phyloP scores from a whole-genome alignment of 1,140 invertebrate species.

The Dinoponera quadriceps region DNA sequence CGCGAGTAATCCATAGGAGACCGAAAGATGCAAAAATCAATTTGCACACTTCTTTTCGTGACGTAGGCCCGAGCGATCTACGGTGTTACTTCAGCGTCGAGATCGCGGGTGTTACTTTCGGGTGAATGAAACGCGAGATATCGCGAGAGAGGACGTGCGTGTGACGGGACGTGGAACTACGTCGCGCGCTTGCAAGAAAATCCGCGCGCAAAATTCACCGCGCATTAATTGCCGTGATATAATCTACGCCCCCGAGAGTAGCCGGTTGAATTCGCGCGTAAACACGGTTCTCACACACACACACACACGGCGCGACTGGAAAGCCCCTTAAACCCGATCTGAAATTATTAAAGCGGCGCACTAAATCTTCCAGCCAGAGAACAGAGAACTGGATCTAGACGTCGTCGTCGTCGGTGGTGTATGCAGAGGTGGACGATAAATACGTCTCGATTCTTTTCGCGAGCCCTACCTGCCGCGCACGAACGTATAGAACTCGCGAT shows the following conservation, averaged over 20 bases:
- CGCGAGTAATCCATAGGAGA: no score
- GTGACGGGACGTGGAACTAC: background rate
- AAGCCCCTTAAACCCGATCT: slow-evolving; percentile 39
- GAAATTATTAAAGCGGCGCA: slow-evolving; percentile 36
- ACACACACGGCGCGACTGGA: background rate
- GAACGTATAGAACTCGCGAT: background rate
- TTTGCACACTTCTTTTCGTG: no score
- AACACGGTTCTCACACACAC: slow-evolving; percentile 8
- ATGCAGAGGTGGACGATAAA: slow-evolving; percentile 46
- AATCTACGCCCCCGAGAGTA: background rate
- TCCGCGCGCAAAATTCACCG: slow-evolving; percentile 2
- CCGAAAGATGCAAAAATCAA: no score
- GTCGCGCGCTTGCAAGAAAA: background rate
- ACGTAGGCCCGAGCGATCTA: no score
- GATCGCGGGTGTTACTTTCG: no score
- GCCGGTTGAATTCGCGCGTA: background rate
- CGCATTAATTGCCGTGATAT: slow-evolving; percentile 38
- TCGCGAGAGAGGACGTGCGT: no score
- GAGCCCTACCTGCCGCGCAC: background rate
- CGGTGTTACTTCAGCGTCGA: no score
- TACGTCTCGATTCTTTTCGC: slow-evolving; percentile 20
- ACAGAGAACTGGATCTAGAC: slow-evolving; percentile 36
- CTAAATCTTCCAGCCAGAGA: slow-evolving; percentile 20
- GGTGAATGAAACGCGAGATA: no score
- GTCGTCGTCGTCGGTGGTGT: slow-evolving; percentile 7